These are phyloP conservation scores for Dryocosmus kuriphilus DNA, from an alignment of 2,888 invertebrate genomes.

Conservation along the genomic window DNA sequence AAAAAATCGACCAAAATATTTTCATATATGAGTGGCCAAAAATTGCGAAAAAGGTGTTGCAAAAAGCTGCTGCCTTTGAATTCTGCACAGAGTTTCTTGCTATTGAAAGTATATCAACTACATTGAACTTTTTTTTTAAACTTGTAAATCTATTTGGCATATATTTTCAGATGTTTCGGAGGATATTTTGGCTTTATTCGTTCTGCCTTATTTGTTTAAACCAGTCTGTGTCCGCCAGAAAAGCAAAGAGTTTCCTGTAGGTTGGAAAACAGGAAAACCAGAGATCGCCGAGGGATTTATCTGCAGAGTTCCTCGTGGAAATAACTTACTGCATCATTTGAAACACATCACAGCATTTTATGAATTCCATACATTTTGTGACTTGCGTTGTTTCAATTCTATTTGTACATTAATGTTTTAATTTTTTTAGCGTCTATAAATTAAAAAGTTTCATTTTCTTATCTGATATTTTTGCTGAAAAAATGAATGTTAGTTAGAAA, in stretches of 20 bases:
- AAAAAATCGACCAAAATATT: no score
- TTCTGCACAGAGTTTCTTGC: no score
- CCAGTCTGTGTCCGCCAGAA: neutral
- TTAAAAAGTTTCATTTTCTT: neutral
- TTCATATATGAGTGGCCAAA: no score
- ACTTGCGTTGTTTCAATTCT: neutral
- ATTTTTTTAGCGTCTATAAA: neutral
- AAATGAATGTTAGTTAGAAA: no score
- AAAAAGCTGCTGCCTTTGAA: no score
- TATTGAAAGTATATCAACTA: no score
- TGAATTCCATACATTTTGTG: neutral
- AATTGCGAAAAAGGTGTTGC: no score
- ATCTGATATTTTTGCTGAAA: neutral
- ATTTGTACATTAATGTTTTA: neutral
- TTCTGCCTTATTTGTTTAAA: slow-evolving; percentile 44
- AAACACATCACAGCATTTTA: neutral
- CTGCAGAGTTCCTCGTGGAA: slow-evolving; percentile 7
- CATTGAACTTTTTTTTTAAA: no score
- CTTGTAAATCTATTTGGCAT: no score
- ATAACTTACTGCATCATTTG: neutral
- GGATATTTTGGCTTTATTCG: slow-evolving; percentile 22
- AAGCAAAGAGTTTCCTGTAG: slow-evolving; percentile 13
- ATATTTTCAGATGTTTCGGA: slow-evolving; percentile 20
- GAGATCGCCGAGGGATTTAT: slow-evolving; percentile 46
- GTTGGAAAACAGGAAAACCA: slow-evolving; percentile 43